These are phyloP conservation scores for Rutpela maculata DNA, from an alignment of 2,888 invertebrate species.

Conservation along the genomic window DNA sequence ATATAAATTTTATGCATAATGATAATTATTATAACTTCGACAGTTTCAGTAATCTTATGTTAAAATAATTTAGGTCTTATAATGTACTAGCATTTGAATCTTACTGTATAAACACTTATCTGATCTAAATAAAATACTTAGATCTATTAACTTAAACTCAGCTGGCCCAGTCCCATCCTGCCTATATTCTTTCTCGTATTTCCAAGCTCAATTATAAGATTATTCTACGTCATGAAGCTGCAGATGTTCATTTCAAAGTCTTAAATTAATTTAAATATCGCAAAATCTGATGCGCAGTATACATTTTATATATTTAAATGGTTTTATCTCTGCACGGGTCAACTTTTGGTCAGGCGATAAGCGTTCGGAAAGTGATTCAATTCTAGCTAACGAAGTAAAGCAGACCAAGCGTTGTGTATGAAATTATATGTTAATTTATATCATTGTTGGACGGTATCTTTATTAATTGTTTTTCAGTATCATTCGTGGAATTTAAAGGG, in stretches of 20 bases:
- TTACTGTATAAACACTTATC: too few species aligned
- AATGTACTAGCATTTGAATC: too few species aligned
- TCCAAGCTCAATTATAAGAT: not conserved
- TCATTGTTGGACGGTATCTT: not conserved
- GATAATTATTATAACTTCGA: too few species aligned
- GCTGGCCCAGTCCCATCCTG: constrained; percentile 8
- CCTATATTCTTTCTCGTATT: not conserved
- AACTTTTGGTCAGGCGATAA: constrained; percentile 14
- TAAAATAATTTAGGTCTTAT: too few species aligned
- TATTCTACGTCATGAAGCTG: constrained; percentile 26
- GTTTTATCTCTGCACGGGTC: constrained; percentile 16
- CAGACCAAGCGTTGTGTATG: not conserved
- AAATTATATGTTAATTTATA: not conserved
- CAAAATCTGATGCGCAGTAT: constrained; percentile 25
- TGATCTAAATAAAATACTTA: too few species aligned
- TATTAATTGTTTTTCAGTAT: not conserved
- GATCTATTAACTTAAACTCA: not conserved
- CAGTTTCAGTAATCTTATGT: too few species aligned
- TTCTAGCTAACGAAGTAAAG: not conserved
- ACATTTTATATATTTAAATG: constrained; percentile 5
- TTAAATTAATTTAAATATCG: constrained; percentile 27
- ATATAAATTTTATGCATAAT: too few species aligned
- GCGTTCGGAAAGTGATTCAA: constrained; percentile 1
- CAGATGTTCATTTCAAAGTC: constrained; percentile 35
- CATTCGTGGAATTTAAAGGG: not conserved